phyloP scores from a whole-genome alignment of 2,797 vertebrate genomes.

The Micromesistius poutassou region DNA sequence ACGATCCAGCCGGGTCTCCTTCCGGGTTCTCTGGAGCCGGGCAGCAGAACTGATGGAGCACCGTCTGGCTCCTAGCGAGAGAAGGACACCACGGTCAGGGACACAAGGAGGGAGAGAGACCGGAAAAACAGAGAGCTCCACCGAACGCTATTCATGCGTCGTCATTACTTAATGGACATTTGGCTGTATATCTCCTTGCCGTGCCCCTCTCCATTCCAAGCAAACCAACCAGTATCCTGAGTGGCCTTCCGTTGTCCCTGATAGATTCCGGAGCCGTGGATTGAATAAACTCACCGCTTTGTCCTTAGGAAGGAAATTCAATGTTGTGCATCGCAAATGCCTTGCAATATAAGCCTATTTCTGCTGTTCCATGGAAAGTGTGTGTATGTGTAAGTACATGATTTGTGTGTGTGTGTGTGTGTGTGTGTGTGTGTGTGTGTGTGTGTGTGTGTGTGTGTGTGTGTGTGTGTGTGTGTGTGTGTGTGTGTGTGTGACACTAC shows the following conservation, averaged over 20 bases:
- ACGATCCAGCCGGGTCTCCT: constrained; percentile 73
- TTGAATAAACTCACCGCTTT: constrained; percentile 48
- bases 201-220: constrained; percentile 27
- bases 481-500: background rate
- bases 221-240: constrained; percentile 36
- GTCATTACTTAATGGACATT: constrained; percentile 26
- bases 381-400: constrained; percentile 7
- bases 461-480: constrained; percentile 10
- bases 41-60: constrained; percentile 98
- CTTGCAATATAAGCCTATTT: constrained; percentile 32
- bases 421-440: background rate
- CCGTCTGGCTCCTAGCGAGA: constrained; percentile 87
- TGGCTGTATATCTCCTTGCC: constrained; percentile 23
- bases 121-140: constrained; percentile 9
- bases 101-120: constrained; percentile 12
- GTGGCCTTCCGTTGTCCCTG: constrained; percentile 44
- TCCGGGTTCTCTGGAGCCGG: constrained; percentile 92
- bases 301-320: constrained; percentile 50
- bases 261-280: constrained; percentile 43
- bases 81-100: constrained; percentile 23
- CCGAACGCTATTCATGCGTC: constrained; percentile 12
- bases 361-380: background rate
- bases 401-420: constrained; percentile 15
- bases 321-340: constrained; percentile 60
- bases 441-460: constrained; percentile 5